Evolutionary conservation across 1,140 invertebrate genomes (phyloP).

Genomic region (Steinernema feltiae): DNA sequence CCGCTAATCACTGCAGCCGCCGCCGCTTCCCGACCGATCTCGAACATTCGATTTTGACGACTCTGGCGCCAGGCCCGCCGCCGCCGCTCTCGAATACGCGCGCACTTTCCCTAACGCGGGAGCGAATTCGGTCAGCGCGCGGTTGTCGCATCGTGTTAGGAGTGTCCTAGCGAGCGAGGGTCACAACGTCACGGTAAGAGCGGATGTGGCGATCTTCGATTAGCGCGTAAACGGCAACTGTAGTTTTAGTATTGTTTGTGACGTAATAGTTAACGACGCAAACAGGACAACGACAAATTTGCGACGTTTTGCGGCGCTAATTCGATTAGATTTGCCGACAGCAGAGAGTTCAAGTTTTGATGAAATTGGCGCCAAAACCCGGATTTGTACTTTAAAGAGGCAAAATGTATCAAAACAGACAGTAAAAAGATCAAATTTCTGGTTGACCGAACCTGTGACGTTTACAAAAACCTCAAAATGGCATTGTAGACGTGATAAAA

Average conservation of each 20-base stretch:
- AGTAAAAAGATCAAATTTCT: not conserved
- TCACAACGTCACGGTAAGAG: no score
- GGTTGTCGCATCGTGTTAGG: no score
- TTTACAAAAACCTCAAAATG: not conserved
- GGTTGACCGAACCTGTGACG: not conserved
- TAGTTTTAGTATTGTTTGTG: no score
- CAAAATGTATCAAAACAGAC: not conserved
- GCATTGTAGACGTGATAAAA: no score
- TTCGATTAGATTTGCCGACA: not conserved
- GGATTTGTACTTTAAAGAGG: not conserved
- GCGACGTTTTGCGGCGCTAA: not conserved
- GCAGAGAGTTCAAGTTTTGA: not conserved
- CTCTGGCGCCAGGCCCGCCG: not conserved
- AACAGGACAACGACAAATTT: no score
- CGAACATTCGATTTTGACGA: constrained; percentile 12
- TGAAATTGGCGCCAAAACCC: not conserved
- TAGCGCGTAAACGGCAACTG: no score
- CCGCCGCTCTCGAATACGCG: not conserved
- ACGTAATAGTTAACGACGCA: no score
- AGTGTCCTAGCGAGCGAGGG: no score
- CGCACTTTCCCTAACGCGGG: not conserved
- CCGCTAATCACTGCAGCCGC: not conserved
- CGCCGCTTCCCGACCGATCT: not conserved
- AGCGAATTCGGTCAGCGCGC: not conserved
- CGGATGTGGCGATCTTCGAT: no score